Evolutionary conservation across 2,113 vertebrate genomes (phyloP).

Genomic region (Porphyrio hochstetteri): DNA sequence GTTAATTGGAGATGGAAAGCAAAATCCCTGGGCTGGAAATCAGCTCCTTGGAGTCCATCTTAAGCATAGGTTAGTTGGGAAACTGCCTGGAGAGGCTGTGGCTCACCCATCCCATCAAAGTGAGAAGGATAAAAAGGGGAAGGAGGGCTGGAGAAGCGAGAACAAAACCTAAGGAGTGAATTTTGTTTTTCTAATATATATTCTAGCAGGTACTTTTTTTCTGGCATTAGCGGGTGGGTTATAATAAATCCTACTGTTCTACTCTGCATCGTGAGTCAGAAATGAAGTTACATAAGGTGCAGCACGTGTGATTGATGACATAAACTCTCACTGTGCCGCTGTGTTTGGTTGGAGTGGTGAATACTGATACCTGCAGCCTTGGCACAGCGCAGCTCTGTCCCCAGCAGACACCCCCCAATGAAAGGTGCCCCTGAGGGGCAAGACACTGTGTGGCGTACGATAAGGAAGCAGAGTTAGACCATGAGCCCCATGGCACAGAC

Average conservation of each 20-base stretch:
- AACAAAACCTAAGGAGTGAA: background rate
- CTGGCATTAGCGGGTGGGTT: background rate
- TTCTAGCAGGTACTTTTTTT: background rate
- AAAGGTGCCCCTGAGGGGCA: background rate
- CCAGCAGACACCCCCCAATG: fast-evolving
- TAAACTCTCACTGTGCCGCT: fast-evolving
- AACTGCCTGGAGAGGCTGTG: background rate
- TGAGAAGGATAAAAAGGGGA: background rate
- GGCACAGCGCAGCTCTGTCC: background rate
- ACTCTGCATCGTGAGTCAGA: background rate
- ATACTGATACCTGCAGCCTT: background rate
- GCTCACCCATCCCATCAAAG: background rate
- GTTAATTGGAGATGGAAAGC: background rate
- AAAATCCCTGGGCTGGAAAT: background rate
- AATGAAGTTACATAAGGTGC: background rate
- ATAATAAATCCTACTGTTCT: background rate
- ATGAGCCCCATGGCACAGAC: background rate
- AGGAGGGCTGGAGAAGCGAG: background rate
- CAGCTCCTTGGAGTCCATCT: background rate
- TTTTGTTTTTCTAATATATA: background rate
- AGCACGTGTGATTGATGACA: background rate
- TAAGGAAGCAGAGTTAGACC: background rate
- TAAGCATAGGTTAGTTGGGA: background rate
- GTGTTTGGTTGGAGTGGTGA: background rate
- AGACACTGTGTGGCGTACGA: fast-evolving